Conservation (phyloP, 2,797 vertebrate species). For the Typhlichthys eigenmanni region DNA sequence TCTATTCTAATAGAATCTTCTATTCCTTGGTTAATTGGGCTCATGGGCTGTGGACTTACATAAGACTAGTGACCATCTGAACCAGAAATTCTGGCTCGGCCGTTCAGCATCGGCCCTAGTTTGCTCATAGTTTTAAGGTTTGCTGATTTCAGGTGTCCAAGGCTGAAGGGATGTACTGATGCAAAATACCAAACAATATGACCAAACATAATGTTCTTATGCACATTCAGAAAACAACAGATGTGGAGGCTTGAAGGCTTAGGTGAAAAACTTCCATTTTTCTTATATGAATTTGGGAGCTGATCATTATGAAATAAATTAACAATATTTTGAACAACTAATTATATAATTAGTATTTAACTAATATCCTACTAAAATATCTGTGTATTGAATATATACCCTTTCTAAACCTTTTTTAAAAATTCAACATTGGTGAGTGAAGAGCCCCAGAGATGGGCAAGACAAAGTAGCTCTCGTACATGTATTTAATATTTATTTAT, state of each 20-base stretch:
- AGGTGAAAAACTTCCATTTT: too few relatives aligned
- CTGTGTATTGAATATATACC: too few relatives aligned
- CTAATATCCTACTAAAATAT: too few relatives aligned
- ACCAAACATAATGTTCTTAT: conserved; percentile 2
- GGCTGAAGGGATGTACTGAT: conserved; percentile 21
- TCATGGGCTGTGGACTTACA: conserved; percentile 38
- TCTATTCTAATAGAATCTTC: conserved; percentile 30
- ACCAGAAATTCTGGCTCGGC: conserved; percentile 8
- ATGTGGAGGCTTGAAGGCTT: background rate
- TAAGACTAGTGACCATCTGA: conserved; percentile 31
- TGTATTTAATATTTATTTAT: too few relatives aligned
- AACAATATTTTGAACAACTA: too few relatives aligned
- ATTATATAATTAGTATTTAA: too few relatives aligned
- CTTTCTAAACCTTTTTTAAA: too few relatives aligned
- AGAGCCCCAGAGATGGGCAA: too few relatives aligned
- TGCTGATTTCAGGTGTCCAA: conserved; percentile 31
- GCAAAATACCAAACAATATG: conserved; percentile 11
- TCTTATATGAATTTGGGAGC: too few relatives aligned
- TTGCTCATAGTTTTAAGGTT: conserved; percentile 32
- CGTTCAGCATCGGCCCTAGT: conserved; percentile 35
- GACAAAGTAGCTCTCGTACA: too few relatives aligned
- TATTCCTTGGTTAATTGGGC: conserved; percentile 15
- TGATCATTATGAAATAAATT: too few relatives aligned
- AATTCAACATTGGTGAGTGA: too few relatives aligned
- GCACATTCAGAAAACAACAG: background rate